Conservation (phyloP, 2,888 invertebrate genomes). For the Drosophila barbarae region DNA sequence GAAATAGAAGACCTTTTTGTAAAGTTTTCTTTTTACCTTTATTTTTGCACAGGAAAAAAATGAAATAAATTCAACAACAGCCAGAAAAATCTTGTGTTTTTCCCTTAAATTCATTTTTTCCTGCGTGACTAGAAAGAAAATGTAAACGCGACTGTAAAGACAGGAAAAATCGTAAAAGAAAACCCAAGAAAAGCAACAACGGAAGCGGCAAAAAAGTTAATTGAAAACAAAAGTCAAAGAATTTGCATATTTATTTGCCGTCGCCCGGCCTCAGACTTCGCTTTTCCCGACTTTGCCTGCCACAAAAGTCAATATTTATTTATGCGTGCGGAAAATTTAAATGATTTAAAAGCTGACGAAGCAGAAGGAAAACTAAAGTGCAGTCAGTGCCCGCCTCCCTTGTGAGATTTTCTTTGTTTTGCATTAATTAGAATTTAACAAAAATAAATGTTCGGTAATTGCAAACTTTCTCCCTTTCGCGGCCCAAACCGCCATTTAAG, state of each 20-base stretch:
- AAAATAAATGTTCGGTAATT: conserved; percentile 72
- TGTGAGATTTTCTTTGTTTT: conserved; percentile 31
- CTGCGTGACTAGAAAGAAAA: conserved; percentile 10
- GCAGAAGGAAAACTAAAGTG: conserved; percentile 21
- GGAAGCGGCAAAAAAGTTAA: conserved; percentile 56
- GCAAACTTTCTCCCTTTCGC: conserved; percentile 56
- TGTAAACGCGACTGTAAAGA: background rate
- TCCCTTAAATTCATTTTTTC: background rate
- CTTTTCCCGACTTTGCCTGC: conserved; percentile 34
- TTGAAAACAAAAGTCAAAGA: conserved; percentile 74
- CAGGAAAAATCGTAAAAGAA: conserved; percentile 8
- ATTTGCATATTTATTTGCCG: conserved; percentile 71
- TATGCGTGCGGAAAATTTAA: conserved; percentile 65
- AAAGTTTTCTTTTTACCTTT: conserved; percentile 1
- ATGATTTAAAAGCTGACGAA: conserved; percentile 51
- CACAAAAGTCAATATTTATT: conserved; percentile 67
- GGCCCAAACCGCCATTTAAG: conserved; percentile 52
- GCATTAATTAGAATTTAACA: conserved; percentile 72
- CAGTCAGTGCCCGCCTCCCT: background rate
- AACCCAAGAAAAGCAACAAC: conserved; percentile 16
- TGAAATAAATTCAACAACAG: too few species aligned
- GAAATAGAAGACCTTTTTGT: background rate
- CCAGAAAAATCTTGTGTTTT: background rate
- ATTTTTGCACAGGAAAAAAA: conserved; percentile 2
- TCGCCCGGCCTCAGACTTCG: conserved; percentile 21